phyloP scores from a whole-genome alignment of 2,888 invertebrate genomes.

The Catocala sponsa region DNA sequence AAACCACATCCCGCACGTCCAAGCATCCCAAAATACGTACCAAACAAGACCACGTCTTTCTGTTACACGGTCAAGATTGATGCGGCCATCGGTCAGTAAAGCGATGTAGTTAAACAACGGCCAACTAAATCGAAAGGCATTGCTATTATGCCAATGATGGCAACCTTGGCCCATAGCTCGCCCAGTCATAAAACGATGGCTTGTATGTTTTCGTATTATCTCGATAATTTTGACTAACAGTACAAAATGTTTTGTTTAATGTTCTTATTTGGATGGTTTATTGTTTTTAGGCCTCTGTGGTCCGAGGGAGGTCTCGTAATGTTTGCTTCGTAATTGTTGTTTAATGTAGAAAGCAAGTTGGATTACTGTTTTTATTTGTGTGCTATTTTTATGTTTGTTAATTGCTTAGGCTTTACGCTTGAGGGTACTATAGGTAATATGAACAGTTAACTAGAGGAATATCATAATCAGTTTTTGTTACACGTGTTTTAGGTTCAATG shows the following conservation, averaged over 20 bases:
- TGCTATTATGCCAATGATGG: slow-evolving; percentile 15
- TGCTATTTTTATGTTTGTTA: too few species aligned
- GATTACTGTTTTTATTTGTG: not conserved
- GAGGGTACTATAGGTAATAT: too few species aligned
- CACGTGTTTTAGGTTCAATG: too few species aligned
- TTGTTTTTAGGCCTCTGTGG: slow-evolving; percentile 8
- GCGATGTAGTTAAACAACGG: not conserved
- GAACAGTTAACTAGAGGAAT: too few species aligned
- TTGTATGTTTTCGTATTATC: slow-evolving; percentile 44
- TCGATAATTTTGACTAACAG: slow-evolving; percentile 36
- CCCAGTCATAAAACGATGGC: slow-evolving; percentile 34
- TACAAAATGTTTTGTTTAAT: slow-evolving; percentile 24
- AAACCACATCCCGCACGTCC: too few species aligned
- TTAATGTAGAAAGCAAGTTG: slow-evolving; percentile 4
- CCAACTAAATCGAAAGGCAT: slow-evolving; percentile 32
- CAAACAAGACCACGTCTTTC: too few species aligned
- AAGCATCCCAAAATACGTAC: too few species aligned
- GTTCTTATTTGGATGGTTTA: slow-evolving; percentile 10
- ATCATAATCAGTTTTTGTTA: too few species aligned
- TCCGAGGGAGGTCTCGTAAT: slow-evolving; percentile 2
- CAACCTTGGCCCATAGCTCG: slow-evolving; percentile 45
- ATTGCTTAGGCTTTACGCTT: too few species aligned
- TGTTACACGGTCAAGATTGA: too few species aligned
- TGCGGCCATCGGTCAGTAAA: too few species aligned
- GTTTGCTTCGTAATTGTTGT: slow-evolving; percentile 8